phyloP scores from a whole-genome alignment of 2,113 vertebrate species.

The Acinonyx jubatus region DNA sequence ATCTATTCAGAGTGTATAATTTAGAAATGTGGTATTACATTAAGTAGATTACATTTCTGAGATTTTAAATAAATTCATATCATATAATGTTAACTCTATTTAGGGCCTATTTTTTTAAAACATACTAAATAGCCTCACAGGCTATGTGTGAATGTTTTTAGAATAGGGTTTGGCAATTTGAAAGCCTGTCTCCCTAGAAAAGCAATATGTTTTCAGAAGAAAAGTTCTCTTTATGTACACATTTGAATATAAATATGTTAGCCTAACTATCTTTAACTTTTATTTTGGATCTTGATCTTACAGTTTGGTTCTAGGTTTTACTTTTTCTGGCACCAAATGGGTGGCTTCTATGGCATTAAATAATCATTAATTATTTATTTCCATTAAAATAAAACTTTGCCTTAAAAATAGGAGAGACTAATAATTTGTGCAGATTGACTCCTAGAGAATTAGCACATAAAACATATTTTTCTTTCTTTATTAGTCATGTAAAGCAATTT shows the following conservation, averaged over 20 bases:
- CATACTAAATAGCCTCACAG: neutral
- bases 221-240: neutral
- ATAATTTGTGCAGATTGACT: neutral
- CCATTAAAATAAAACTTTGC: slow-evolving; percentile 28
- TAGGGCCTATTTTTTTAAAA: neutral
- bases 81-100: neutral
- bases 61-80: slow-evolving; percentile 68
- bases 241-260: neutral
- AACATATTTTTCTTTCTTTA: neutral
- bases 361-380: slow-evolving; percentile 29
- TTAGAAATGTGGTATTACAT: slow-evolving; percentile 75
- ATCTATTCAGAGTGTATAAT: slow-evolving; percentile 72
- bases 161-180: slow-evolving; percentile 32
- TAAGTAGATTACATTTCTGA: slow-evolving; percentile 75
- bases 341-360: neutral
- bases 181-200: neutral
- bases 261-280: neutral
- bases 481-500: neutral
- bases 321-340: neutral
- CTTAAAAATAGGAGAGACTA: neutral
- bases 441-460: neutral
- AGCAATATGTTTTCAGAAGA: slow-evolving; percentile 10
- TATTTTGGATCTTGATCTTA: neutral
- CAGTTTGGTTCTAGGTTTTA: neutral
- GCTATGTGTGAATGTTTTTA: slow-evolving; percentile 35